Evolutionary conservation across 2,888 invertebrate genomes (phyloP), one percentile per base, ranked within the genome.

Genomic region (Tholera decimalis): DNA sequence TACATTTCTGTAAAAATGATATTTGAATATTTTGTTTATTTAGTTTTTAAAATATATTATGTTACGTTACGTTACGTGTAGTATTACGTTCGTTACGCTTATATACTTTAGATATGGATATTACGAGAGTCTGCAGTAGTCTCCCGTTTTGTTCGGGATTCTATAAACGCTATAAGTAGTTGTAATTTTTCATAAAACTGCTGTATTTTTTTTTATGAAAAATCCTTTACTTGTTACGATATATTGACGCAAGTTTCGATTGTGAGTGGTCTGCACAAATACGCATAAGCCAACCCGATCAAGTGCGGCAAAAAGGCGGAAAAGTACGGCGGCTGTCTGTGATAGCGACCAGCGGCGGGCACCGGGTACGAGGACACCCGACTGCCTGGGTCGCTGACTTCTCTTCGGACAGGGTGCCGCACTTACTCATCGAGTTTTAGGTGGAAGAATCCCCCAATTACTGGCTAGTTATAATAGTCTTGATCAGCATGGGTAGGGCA

Each of bases 321-420:
- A 67, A 62, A 57, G 46, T 47, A 41, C 55, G 28, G 66, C 44
- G 51, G 33, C 35, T 50, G 75, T 63, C 66, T 67, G 53, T 66
- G 59, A 57, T 43, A 26, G 51, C 60, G 20, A 49, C 65, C 73
- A 69, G 73, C 59, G 64, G 72, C 64, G 43, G 50, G 43, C 43
- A 50, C 35, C 63, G 57, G 58, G 39, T 60, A 54, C 56, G 53
- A 65, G 65, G 80, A 62, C 59, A 64, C 47, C 50, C 54, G 50
- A 51, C 47, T 47, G 13, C 61, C 41, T 37, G 43, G 80, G 77
- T 79, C 78, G 62, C 60, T 80, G 80, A 80, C 78, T 51, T 41
- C 43, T 43, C 35, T 49, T 37, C 35, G n/a, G 54, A 55, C 67
- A 39, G 43, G 26, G 44, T 63, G 63, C 41, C 69, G 50, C 44